Conservation (phyloP, 2,888 invertebrate species). For the Pristionchus mayeri region DNA sequence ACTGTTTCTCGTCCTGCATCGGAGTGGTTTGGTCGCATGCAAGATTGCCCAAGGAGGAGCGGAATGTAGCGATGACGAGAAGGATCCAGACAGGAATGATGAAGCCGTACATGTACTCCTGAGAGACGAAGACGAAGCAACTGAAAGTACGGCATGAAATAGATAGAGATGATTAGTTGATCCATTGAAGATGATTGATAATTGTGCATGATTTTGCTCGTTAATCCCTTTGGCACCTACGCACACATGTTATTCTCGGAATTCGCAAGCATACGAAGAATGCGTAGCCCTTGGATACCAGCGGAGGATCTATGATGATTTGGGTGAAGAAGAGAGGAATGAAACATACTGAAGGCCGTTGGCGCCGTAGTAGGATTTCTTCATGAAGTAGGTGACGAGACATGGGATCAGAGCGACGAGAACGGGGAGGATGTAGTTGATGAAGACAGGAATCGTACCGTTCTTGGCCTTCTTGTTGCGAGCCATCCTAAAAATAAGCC, state of each 20-base stretch:
- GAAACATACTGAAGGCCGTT: constrained; percentile 49
- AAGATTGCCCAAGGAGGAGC: constrained; percentile 44
- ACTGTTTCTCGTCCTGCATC: constrained; percentile 34
- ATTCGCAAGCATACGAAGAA: not conserved
- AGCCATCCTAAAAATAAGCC: constrained; percentile 44
- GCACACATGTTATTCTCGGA: not conserved
- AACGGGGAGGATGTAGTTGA: constrained; percentile 61
- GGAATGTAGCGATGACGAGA: constrained; percentile 28
- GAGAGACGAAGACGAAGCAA: constrained; percentile 60
- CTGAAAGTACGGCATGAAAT: constrained; percentile 50
- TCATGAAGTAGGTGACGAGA: constrained; percentile 56
- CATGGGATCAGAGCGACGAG: constrained; percentile 57
- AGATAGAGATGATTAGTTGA: too few relatives aligned
- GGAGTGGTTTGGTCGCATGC: constrained; percentile 30
- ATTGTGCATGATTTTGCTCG: not conserved
- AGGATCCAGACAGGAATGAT: constrained; percentile 58
- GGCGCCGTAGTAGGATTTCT: constrained; percentile 48
- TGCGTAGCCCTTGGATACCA: not conserved
- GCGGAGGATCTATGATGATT: not conserved
- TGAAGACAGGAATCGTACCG: constrained; percentile 56
- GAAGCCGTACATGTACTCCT: constrained; percentile 63
- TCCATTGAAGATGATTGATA: not conserved
- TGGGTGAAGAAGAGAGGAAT: not conserved
- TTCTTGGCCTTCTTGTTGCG: constrained; percentile 53
- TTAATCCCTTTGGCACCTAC: too few relatives aligned